Evolutionary conservation across 2,113 vertebrate species (phyloP).

Genomic region (Acinonyx jubatus): DNA sequence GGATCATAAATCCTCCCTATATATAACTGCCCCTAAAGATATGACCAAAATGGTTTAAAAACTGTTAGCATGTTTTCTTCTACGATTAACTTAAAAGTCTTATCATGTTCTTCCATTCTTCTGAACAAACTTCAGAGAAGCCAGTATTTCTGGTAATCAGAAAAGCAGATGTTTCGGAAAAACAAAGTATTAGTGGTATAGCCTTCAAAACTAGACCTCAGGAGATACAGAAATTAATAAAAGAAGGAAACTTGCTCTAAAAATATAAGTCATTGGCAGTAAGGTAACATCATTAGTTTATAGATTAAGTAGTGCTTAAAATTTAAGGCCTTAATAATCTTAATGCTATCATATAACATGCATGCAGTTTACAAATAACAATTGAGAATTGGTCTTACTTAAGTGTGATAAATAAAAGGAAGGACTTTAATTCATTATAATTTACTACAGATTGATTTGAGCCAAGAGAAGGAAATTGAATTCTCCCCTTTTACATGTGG

Average conservation of each 20-base stretch:
- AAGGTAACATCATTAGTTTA: not conserved
- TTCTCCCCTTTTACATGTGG: constrained; percentile 73
- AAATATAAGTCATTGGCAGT: not conserved
- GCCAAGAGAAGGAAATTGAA: constrained; percentile 72
- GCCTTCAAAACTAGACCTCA: not conserved
- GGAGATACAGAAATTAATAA: not conserved
- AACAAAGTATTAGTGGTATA: not conserved
- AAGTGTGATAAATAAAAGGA: constrained; percentile 72
- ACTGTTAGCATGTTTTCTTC: not conserved
- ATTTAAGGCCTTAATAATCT: constrained; percentile 31
- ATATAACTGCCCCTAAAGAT: not conserved
- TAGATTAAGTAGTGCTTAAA: not conserved
- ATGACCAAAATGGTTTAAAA: not conserved
- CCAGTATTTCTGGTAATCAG: not conserved
- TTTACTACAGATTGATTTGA: constrained; percentile 41
- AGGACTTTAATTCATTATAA: constrained; percentile 64
- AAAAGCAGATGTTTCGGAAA: not conserved
- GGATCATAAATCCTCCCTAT: not conserved
- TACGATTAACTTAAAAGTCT: not conserved
- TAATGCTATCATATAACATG: constrained; percentile 37
- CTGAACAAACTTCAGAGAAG: not conserved
- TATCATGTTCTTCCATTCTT: not conserved
- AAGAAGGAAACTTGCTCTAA: not conserved
- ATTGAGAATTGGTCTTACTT: constrained; percentile 34
- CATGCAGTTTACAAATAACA: constrained; percentile 24